Evolutionary conservation across 2,113 vertebrate species (phyloP).

Genomic region (Myxocyprinus asiaticus): DNA sequence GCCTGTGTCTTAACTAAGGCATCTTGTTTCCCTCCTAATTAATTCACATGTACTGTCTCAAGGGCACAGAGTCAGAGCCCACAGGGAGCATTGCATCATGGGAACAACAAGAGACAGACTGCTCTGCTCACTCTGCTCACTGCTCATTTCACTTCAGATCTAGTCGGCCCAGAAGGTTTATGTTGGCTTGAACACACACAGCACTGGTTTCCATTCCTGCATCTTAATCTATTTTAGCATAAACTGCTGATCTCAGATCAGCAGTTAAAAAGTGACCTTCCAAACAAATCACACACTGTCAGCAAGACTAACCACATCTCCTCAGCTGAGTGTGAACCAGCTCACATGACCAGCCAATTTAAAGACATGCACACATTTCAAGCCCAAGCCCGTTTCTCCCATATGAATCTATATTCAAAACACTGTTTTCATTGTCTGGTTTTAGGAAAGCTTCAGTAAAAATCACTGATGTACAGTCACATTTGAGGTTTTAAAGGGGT

Average conservation of each 20-base stretch:
- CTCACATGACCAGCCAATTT: neutral
- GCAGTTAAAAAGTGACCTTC: neutral
- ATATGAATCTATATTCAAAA: neutral
- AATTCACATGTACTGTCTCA: constrained; percentile 46
- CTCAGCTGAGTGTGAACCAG: neutral
- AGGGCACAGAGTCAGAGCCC: constrained; percentile 52
- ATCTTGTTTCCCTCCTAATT: neutral
- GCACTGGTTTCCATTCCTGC: neutral
- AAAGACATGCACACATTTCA: neutral
- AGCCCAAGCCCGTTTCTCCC: neutral
- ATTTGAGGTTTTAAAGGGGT: no score
- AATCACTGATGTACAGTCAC: no score
- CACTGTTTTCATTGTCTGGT: neutral
- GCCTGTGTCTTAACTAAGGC: neutral
- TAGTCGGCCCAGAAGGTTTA: neutral
- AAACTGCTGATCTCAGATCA: neutral
- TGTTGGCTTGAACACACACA: neutral
- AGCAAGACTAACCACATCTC: neutral
- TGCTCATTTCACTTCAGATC: neutral
- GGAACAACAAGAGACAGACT: constrained; percentile 11
- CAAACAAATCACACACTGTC: neutral
- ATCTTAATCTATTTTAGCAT: neutral
- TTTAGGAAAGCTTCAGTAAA: neutral
- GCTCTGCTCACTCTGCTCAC: neutral
- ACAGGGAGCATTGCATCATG: constrained; percentile 55